phyloP scores from a whole-genome alignment of 2,113 vertebrate species.

The Sphyrna mokarran region DNA sequence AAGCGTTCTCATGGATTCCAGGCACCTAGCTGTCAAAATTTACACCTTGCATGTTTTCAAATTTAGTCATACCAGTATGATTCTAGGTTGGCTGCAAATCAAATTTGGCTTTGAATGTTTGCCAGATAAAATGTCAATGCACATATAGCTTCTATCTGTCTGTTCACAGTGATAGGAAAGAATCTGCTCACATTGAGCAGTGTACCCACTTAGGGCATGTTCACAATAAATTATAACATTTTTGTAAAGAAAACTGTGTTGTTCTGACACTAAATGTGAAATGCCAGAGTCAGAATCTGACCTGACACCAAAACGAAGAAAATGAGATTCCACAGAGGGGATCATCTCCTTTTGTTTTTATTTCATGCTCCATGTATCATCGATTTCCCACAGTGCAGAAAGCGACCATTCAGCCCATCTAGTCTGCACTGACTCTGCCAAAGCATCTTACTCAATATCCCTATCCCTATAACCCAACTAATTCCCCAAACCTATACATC shows the following conservation, averaged over 20 bases:
- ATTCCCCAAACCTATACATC: too few species aligned
- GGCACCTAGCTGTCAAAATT: neutral
- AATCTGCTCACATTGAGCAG: neutral
- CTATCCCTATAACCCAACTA: too few species aligned
- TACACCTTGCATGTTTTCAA: neutral
- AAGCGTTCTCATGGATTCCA: neutral
- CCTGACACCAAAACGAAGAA: neutral
- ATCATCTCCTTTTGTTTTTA: too few species aligned
- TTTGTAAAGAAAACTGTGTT: too few species aligned
- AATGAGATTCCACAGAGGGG: neutral
- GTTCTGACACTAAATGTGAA: neutral
- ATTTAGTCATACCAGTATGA: neutral
- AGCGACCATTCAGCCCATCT: too few species aligned
- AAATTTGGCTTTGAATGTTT: neutral
- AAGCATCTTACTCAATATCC: too few species aligned
- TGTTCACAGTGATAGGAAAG: neutral
- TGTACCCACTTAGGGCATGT: neutral
- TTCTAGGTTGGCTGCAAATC: neutral
- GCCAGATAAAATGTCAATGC: neutral
- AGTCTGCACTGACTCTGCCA: too few species aligned
- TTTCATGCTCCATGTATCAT: too few species aligned
- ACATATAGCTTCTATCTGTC: neutral
- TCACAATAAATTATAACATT: neutral
- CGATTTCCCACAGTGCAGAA: too few species aligned
- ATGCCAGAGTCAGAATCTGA: neutral